A percentile compares a stretch with the other conserved stretches of the same genome.
Conservation (phyloP, 2,888 invertebrate genomes). For the Cryptocephalus primarius region DNA sequence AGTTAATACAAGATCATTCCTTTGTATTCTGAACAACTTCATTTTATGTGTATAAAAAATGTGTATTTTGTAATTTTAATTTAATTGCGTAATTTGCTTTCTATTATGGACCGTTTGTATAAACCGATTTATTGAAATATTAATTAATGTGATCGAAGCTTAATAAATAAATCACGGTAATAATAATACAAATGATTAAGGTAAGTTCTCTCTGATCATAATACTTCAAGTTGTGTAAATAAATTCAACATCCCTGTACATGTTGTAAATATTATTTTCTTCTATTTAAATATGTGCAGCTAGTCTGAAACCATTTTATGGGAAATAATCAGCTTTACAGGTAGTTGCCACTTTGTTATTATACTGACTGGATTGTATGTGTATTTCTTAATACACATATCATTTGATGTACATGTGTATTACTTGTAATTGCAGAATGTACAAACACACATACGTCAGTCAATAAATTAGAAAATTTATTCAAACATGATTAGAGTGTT, state of each 20-base stretch:
- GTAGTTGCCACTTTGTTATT: slow-evolving; percentile 19
- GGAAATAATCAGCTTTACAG: slow-evolving; percentile 16
- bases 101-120: slow-evolving; percentile 11
- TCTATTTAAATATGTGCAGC: slow-evolving; percentile 13
- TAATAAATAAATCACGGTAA: too few relatives aligned
- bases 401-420: slow-evolving; percentile 32
- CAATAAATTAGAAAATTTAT: slow-evolving; percentile 32
- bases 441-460: slow-evolving; percentile 29
- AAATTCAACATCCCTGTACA: slow-evolving; percentile 9
- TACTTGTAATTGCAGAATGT: slow-evolving; percentile 30
- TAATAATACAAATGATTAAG: too few relatives aligned
- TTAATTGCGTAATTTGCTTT: too few relatives aligned
- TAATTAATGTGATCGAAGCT: slow-evolving; percentile 25
- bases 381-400: slow-evolving; percentile 31
- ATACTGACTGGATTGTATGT: slow-evolving; percentile 18
- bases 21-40: too few relatives aligned
- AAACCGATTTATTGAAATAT: slow-evolving; percentile 3
- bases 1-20: too few relatives aligned
- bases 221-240: slow-evolving; percentile 11
- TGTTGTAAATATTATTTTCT: slow-evolving; percentile 10
- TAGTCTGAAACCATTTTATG: slow-evolving; percentile 21
- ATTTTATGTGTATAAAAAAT: too few relatives aligned
- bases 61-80: too few relatives aligned
- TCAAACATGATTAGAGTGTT: slow-evolving; percentile 14
- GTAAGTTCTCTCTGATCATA: slow-evolving; percentile 7